A percentile compares a stretch with the other conserved stretches of the same genome.
Evolutionary conservation across 2,797 vertebrate genomes (phyloP).

Genomic region (Erpetoichthys calabaricus): DNA sequence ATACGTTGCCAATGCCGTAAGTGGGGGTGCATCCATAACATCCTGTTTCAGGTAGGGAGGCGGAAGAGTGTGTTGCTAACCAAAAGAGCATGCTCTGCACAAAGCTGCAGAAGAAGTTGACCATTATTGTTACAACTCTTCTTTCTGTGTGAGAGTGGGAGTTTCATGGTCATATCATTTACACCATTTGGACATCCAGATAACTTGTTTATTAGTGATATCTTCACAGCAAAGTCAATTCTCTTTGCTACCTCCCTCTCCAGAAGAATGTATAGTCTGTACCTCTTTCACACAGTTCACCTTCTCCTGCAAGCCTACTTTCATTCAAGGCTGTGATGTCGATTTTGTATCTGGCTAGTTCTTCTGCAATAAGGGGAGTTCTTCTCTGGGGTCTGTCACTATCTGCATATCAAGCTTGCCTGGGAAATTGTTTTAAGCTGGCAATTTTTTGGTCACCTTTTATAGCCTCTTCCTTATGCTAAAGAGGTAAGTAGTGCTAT

Average conservation of each 20-base stretch:
- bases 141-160: constrained; percentile 1
- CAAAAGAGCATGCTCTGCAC: background rate
- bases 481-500: background rate
- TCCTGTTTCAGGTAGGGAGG: background rate
- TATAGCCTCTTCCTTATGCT: background rate
- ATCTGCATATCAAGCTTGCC: constrained; percentile 3
- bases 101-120: background rate
- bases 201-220: background rate
- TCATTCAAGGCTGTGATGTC: constrained; percentile 8
- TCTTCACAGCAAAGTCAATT: background rate
- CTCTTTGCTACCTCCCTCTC: background rate
- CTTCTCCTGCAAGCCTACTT: constrained; percentile 5
- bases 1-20: constrained; percentile 3
- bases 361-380: constrained; percentile 6
- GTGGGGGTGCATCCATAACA: background rate
- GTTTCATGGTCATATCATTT: background rate
- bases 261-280: constrained; percentile 7
- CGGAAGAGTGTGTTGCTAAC: background rate
- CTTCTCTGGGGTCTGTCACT: constrained; percentile 4
- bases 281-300: constrained; percentile 4
- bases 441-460: constrained; percentile 5
- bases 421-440: background rate
- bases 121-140: constrained; percentile 1
- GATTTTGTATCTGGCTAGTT: constrained; percentile 4
- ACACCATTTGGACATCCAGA: background rate